Percentiles rank a stretch among this genome's conserved stretches.
Evolutionary conservation across 92 coral and sea anemone species (phyloP).

Genomic region (Phenganax marumi): DNA sequence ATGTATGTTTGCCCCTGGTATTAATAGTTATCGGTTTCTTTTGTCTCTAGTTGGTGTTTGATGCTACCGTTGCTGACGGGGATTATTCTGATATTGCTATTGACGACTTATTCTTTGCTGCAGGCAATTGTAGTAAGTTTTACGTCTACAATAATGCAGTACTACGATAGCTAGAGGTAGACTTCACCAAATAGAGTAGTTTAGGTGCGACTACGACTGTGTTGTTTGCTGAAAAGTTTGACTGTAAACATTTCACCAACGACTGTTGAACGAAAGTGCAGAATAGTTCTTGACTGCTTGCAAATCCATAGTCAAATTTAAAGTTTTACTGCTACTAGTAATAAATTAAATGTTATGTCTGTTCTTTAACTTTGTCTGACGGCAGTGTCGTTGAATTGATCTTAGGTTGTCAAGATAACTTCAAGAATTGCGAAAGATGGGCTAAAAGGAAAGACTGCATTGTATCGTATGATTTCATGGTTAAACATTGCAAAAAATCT

Average conservation of each 20-base stretch:
- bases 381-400: too few relatives aligned
- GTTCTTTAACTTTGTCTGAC: too few relatives aligned
- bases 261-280: too few relatives aligned
- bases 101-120: conserved; percentile 27
- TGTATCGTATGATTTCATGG: conserved; percentile 51
- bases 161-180: too few relatives aligned
- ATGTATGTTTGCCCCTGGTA: too few relatives aligned
- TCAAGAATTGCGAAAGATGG: conserved; percentile 60
- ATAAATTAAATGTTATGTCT: neutral
- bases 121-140: conserved; percentile 27
- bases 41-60: conserved; percentile 28
- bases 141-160: neutral
- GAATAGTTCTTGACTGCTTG: too few relatives aligned
- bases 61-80: conserved; percentile 5
- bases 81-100: conserved; percentile 38
- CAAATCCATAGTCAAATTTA: too few relatives aligned
- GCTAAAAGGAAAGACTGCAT: conserved; percentile 43
- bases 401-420: conserved; percentile 66
- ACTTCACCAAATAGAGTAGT: too few relatives aligned
- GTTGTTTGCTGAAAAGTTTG: too few relatives aligned
- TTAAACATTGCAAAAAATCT: conserved; percentile 52
- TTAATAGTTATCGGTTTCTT: neutral
- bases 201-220: too few relatives aligned
- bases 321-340: neutral
- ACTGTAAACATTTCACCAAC: too few relatives aligned